Base-by-base conservation (phyloP, 2,888 invertebrate genomes). In the Helobdella robusta region DNA sequence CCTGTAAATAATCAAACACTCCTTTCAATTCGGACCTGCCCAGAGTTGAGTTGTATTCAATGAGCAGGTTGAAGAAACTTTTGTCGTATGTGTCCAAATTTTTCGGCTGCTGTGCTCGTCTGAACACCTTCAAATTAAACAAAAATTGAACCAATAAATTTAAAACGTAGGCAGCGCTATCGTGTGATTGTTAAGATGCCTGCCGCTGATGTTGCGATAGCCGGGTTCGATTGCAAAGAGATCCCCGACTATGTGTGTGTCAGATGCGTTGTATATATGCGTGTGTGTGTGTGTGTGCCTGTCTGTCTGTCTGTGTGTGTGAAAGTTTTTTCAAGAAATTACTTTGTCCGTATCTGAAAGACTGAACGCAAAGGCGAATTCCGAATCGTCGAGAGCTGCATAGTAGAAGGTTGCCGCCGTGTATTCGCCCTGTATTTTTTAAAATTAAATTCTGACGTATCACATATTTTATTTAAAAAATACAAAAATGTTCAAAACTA, bases 321-420 rank as follows among this genome's bases (percentile, higher is more conserved):
- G 50, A 50, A 50, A 8, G 50, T n/a, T 50, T n/a, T n/a, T n/a
- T n/a, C n/a, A n/a, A n/a, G 23, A 20, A 6, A 74, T 68, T 70
- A 79, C 79, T 75, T 74, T 77, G 64, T 80, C 80, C 40, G 78
- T 77, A 61, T 76, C 77, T 0, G 78, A 74, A 30, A 80, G 71
- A 67, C 75, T 77, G 70, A 78, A 79, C 34, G 79, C 80, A 73
- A 80, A 78, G 11, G 77, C 74, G 67, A 78, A 80, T 63, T 79
- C 78, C 8, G 78, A 77, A 52, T 77, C 74, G 65, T 77, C 73
- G 18, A 80, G 70, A 1, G 75, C 74, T n/a, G 77, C 76, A 70
- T 77, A 80, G 72, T 77, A 79, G 70, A 76, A 80, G 0, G 77
- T 79, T 71, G 71, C 68, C 25, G 74, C 69, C 59, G 67, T 69